Percentiles rank a stretch among this genome's conserved stretches.
Evolutionary conservation across 2,113 vertebrate genomes (phyloP).

Genomic region (Erythrolamprus reginae): DNA sequence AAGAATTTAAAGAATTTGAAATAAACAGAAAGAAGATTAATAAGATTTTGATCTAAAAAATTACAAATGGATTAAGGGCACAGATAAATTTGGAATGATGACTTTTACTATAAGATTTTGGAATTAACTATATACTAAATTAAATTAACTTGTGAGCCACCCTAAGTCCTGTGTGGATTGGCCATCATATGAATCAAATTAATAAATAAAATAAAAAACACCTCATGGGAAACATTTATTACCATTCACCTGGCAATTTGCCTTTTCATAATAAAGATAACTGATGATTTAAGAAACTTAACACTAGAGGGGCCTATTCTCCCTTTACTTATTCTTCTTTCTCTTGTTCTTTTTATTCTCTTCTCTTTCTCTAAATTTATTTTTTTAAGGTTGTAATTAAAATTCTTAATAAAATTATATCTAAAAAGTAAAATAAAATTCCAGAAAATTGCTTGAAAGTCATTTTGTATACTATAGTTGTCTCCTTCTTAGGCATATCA

Average conservation of each 20-base stretch:
- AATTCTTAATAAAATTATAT: neutral
- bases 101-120: neutral
- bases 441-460: conserved; percentile 24
- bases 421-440: conserved; percentile 28
- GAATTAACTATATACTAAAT: neutral
- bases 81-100: neutral
- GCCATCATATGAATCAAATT: no score
- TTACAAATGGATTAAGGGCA: neutral
- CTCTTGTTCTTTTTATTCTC: neutral
- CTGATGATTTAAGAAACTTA: neutral
- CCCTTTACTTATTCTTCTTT: neutral
- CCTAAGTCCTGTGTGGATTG: no score
- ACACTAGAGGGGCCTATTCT: neutral
- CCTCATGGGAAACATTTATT: neutral
- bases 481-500: conserved; percentile 40
- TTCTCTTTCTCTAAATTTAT: neutral
- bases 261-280: neutral
- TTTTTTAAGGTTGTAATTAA: neutral
- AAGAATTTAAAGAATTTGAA: neutral
- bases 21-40: neutral
- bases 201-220: neutral
- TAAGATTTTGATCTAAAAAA: neutral
- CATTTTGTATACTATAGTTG: neutral
- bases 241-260: neutral
- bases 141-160: no score